Evolutionary conservation across 2,797 vertebrate genomes (phyloP), one percentile per base, ranked within the genome.

Genomic region (Diglossa cyanea): DNA sequence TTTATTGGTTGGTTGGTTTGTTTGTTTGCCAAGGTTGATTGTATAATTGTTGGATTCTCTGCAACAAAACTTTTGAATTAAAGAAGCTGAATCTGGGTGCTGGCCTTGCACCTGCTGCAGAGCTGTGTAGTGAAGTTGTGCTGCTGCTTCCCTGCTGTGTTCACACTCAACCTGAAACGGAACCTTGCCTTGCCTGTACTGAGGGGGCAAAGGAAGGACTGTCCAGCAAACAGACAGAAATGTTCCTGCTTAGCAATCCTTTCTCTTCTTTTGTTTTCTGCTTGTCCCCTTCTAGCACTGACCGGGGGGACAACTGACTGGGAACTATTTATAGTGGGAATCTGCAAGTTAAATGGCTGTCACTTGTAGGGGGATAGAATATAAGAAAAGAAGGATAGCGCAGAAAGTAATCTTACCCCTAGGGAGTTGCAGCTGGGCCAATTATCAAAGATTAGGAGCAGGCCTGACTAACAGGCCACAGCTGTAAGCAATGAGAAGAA

Each of bases 111-210:
- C 45, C 31, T 37, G 28, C n/a, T 15, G 5, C 40, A 74, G 23
- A 23, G 35, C 24, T 44, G 6, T 8, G 20, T n/a, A 21, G 63
- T 37, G 19, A 70, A 25, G n/a, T 12, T n/a, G 18, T 1, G 4
- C 26, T 62, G n/a, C 53, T 71, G 19, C 66, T 93, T 60, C 35
- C n/a, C 18, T 70, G 40, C 9, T 54, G 44, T 13, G 44, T 12
- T 77, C 21, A 3, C 51, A 13, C 17, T 28, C 33, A 77, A 4
- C 26, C 39, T 66, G 23, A 73, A 62, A 57, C 5, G 35, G 60
- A 60, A 15, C 11, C 7, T 44, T 65, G 24, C 13, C 1, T 8
- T 54, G 15, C 57, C 30, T 7, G 0, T 8, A 4, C 7, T 14
- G 35, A 33, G 35, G 28, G 11, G 7, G 25, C 2, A 5, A 39